A percentile compares a stretch with the other conserved stretches of the same genome.
phyloP scores from a whole-genome alignment of 2,113 vertebrate genomes.

The Odontophorus gujanensis region DNA sequence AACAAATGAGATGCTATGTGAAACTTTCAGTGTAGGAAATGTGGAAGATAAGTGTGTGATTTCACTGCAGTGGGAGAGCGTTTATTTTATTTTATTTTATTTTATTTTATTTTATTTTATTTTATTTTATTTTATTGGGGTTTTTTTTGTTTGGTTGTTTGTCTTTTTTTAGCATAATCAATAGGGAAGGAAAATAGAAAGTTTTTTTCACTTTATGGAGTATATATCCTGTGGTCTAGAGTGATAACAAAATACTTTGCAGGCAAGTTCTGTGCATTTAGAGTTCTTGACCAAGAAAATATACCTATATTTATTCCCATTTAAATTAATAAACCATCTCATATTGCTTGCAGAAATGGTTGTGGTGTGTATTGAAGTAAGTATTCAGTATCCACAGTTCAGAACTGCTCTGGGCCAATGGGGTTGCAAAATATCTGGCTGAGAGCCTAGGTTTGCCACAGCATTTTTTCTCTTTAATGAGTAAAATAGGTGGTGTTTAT shows the following conservation, averaged over 20 bases:
- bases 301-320: constrained; percentile 8
- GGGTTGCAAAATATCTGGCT: constrained; percentile 63
- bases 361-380: constrained; percentile 16
- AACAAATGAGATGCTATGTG: not conserved
- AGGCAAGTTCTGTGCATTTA: not conserved
- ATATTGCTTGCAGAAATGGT: constrained; percentile 13
- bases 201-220: not conserved
- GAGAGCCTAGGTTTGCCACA: constrained; percentile 36
- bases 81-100: not conserved
- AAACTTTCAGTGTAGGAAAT: not conserved
- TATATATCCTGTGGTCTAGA: not conserved
- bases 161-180: not conserved
- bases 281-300: not conserved
- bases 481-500: constrained; percentile 64
- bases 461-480: constrained; percentile 61
- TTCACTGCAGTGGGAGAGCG: not conserved
- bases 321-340: constrained; percentile 50
- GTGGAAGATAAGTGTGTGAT: not conserved
- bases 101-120: too few relatives aligned
- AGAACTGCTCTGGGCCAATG: constrained; percentile 12
- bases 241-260: not conserved
- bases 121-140: too few relatives aligned
- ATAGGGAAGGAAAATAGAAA: not conserved
- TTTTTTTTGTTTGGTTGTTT: too few relatives aligned
- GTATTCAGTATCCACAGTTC: constrained; percentile 14